These are phyloP conservation scores for Diachrysia chrysitis DNA, from an alignment of 2,888 invertebrate genomes.

Conservation along the genomic window DNA sequence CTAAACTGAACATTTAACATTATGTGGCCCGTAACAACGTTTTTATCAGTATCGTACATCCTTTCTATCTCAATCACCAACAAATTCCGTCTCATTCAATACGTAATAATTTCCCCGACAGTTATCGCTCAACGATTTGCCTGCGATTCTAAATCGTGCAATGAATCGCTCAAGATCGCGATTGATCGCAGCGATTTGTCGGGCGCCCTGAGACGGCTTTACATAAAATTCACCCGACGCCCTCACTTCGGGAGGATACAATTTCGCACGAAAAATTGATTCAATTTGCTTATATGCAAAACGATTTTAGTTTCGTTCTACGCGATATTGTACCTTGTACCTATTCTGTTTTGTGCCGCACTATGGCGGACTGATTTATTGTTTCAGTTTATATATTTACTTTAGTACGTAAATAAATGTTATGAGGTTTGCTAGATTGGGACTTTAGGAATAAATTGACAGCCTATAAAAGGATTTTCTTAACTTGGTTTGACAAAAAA, in stretches of 20 bases:
- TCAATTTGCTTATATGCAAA: slow-evolving; percentile 80
- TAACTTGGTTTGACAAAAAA: too few species aligned
- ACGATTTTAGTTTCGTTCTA: slow-evolving; percentile 69
- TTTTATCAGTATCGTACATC: neutral
- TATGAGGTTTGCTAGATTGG: neutral
- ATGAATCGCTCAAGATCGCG: slow-evolving; percentile 58
- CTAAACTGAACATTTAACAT: too few species aligned
- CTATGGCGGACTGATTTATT: slow-evolving; percentile 15
- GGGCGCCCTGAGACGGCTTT: slow-evolving; percentile 61
- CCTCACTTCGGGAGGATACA: slow-evolving; percentile 66
- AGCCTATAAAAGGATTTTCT: too few species aligned
- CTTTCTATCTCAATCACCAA: slow-evolving; percentile 38
- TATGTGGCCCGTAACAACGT: neutral
- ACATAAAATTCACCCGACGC: slow-evolving; percentile 50
- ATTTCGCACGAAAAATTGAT: slow-evolving; percentile 81
- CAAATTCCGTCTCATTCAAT: slow-evolving; percentile 44
- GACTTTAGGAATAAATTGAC: neutral
- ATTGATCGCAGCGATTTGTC: slow-evolving; percentile 68
- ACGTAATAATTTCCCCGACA: slow-evolving; percentile 45
- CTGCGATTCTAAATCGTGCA: slow-evolving; percentile 58
- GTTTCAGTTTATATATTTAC: slow-evolving; percentile 10
- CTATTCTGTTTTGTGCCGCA: slow-evolving; percentile 43
- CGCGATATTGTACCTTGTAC: slow-evolving; percentile 50
- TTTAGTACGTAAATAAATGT: neutral
- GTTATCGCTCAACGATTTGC: slow-evolving; percentile 54